Percentiles rank a stretch among this genome's conserved stretches.
Conservation (phyloP, 1,140 invertebrate species). For the Trichonephila clavipes region DNA sequence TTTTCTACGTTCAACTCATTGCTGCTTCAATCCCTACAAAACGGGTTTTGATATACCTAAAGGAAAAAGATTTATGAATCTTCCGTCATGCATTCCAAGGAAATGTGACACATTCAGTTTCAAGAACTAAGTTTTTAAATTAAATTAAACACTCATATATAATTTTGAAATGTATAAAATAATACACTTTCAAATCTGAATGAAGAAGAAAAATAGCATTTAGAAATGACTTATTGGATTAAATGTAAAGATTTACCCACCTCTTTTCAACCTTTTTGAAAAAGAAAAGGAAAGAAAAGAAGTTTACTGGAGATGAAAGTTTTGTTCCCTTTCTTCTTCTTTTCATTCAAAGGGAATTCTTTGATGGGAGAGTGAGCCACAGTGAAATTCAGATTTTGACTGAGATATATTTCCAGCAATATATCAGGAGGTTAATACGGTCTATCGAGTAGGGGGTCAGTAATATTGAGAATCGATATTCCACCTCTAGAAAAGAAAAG, state of each 20-base stretch:
- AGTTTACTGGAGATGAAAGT: conserved; percentile 14
- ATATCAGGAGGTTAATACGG: conserved; percentile 32
- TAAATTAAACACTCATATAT: too few species aligned
- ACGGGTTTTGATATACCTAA: too few species aligned
- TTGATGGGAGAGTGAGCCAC: conserved; percentile 10
- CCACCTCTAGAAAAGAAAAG: conserved; percentile 13
- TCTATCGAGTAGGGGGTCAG: background rate
- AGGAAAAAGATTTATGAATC: too few species aligned
- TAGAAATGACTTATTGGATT: background rate
- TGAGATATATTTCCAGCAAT: conserved; percentile 38
- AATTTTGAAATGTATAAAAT: background rate
- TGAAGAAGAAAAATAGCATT: background rate
- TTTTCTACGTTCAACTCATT: too few species aligned
- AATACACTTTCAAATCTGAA: background rate
- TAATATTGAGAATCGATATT: conserved; percentile 67
- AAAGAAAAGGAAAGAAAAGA: background rate
- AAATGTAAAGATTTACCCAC: conserved; percentile 16
- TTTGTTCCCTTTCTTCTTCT: background rate
- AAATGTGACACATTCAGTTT: too few species aligned
- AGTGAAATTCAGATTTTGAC: conserved; percentile 62
- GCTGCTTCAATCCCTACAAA: too few species aligned
- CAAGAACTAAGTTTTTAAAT: too few species aligned
- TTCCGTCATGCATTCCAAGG: too few species aligned
- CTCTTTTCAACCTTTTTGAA: background rate
- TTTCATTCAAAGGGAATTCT: conserved; percentile 3